Evolutionary conservation across 2,797 vertebrate genomes (phyloP), one percentile per base, ranked within the genome.

Genomic region (Gastrophryne carolinensis): DNA sequence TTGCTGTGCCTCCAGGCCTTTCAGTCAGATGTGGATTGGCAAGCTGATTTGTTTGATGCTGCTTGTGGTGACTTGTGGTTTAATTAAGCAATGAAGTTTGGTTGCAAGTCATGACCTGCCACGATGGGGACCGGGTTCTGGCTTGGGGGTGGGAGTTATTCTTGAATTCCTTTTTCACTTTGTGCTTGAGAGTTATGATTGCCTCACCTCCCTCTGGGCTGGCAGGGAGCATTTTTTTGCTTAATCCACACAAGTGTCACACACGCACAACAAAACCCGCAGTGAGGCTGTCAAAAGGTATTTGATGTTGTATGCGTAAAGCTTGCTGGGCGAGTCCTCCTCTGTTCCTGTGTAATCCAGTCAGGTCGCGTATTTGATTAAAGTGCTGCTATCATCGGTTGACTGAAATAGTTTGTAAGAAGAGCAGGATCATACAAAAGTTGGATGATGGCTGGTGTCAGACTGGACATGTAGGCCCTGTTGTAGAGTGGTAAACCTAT

Each of bases 341-440:
- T 79, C 79, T 12, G 24, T 0, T 78, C 75, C 74, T 52, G 35
- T 78, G 73, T 84, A 86, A 85, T 84, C 79, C 78, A 77, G 37
- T 79, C 82, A 80, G 50, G 30, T 74, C 47, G 70, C 0, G 0
- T 69, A 53, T 75, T 68, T 41, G 73, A 81, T 75, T 77, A 9
- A 75, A 73, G 56, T 29, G 75, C 76, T 81, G 84, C 80, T 81
- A 81, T 85, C 79, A 83, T 85, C 82, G 85, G 82, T 79, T 84
- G 85, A 84, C 79, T 84, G 81, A 69, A 80, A 81, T 83, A 79
- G 80, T 79, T 81, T 79, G 77, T 79, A 80, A 77, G 82, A 80
- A n/a, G n/a, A n/a, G n/a, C n/a, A n/a, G n/a, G n/a, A n/a, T n/a
- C n/a, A n/a, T n/a, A n/a, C n/a, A n/a, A n/a, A n/a, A n/a, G n/a